Percentiles rank a stretch among this genome's conserved stretches.
Conservation (phyloP, 2,888 invertebrate species). For the Tachina lurida region DNA sequence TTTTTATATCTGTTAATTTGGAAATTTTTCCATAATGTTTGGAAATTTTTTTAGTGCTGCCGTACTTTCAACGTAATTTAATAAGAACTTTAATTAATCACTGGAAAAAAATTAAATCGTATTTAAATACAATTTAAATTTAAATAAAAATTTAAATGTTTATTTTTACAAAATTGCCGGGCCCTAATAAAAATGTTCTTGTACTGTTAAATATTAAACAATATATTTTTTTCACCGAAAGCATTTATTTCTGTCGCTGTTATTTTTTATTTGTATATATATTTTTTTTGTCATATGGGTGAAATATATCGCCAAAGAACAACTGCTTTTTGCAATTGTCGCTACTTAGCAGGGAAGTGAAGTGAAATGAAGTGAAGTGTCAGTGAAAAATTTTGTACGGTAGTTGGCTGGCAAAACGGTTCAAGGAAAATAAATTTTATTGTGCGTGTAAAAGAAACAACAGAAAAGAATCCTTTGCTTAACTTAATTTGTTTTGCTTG, state of each 20-base stretch:
- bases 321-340: conserved; percentile 6
- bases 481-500: neutral
- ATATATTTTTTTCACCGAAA: neutral
- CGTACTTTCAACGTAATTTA: too few relatives aligned
- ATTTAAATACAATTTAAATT: too few relatives aligned
- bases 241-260: neutral
- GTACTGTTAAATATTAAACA: neutral
- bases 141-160: too few relatives aligned
- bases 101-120: too few relatives aligned
- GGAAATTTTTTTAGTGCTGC: too few relatives aligned
- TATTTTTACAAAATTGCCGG: neutral
- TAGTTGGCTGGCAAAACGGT: conserved; percentile 12
- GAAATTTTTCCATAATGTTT: too few relatives aligned
- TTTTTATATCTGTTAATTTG: too few relatives aligned
- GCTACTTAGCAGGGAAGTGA: neutral
- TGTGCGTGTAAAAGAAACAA: neutral
- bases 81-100: too few relatives aligned
- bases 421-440: conserved; percentile 8
- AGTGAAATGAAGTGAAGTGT: neutral
- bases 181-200: neutral
- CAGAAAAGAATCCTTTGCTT: conserved; percentile 4
- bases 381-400: conserved; percentile 19
- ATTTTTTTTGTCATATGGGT: neutral
- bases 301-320: neutral
- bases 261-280: too few relatives aligned